Conservation (phyloP, 1,140 invertebrate genomes). For the Philotrypesis tridentata region DNA sequence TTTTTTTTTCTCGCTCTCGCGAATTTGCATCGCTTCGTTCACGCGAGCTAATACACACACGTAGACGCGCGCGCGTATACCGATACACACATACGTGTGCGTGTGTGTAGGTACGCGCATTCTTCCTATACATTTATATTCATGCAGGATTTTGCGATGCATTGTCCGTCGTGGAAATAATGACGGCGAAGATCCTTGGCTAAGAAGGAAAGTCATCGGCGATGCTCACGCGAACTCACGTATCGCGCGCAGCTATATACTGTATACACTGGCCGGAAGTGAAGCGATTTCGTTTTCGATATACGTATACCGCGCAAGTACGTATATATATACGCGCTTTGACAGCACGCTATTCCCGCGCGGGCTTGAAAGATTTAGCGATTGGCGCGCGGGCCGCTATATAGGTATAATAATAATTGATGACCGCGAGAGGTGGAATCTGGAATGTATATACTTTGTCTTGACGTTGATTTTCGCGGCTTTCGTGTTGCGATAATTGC, state of each 20-base stretch:
- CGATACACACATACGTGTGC: no score
- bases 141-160: background rate
- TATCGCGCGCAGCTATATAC: no score
- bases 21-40: slow-evolving; percentile 33
- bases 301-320: background rate
- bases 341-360: background rate
- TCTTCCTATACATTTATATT: background rate
- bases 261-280: slow-evolving; percentile 7
- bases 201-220: slow-evolving; percentile 7
- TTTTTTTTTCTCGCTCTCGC: background rate
- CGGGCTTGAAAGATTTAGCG: background rate
- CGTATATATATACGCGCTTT: background rate
- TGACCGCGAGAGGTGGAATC: background rate
- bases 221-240: slow-evolving; percentile 21
- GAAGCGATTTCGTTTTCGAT: slow-evolving; percentile 13
- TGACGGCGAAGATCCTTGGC: background rate
- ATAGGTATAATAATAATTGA: background rate
- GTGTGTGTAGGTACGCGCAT: no score
- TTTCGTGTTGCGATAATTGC: background rate
- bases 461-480: background rate
- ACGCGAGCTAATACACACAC: background rate
- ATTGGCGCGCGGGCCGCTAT: no score
- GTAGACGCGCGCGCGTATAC: no score
- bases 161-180: background rate
- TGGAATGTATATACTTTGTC: background rate